phyloP scores from a whole-genome alignment of 2,888 invertebrate genomes.

The Crossocerus cetratus region DNA sequence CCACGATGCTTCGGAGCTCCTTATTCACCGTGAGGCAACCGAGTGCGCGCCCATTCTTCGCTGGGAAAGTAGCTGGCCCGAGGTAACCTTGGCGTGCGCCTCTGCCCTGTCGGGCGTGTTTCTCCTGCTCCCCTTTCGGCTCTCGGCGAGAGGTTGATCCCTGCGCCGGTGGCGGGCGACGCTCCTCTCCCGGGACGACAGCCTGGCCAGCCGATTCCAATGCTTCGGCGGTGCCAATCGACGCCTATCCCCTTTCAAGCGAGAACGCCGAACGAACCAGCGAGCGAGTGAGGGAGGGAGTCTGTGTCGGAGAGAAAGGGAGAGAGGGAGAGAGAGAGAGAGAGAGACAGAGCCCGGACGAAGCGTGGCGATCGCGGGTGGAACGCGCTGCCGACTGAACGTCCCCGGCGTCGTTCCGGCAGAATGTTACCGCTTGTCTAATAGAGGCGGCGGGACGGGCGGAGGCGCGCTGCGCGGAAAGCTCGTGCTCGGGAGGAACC shows the following conservation, averaged over 20 bases:
- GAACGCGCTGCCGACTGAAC: conserved; percentile 55
- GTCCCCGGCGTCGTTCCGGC: conserved; percentile 44
- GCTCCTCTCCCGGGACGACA: background rate
- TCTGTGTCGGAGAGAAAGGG: too few species aligned
- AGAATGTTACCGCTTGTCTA: conserved; percentile 52
- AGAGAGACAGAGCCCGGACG: background rate
- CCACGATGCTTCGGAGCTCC: background rate
- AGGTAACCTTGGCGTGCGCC: background rate
- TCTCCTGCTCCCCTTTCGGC: too few species aligned
- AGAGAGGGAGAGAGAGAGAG: background rate
- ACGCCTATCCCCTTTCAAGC: too few species aligned
- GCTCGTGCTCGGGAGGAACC: conserved; percentile 31
- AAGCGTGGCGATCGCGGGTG: conserved; percentile 41
- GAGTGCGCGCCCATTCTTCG: background rate
- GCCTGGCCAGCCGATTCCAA: background rate
- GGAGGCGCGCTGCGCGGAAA: conserved; percentile 38
- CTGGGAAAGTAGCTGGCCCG: background rate
- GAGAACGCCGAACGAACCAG: too few species aligned
- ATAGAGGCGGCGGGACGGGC: conserved; percentile 33
- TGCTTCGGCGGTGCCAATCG: background rate
- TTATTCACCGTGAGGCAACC: background rate
- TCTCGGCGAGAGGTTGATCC: too few species aligned
- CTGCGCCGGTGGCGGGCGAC: too few species aligned
- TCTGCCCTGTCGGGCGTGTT: too few species aligned
- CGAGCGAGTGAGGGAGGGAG: too few species aligned